Evolutionary conservation across 1,140 invertebrate species (phyloP).

Genomic region (Diorhabda elongata): DNA sequence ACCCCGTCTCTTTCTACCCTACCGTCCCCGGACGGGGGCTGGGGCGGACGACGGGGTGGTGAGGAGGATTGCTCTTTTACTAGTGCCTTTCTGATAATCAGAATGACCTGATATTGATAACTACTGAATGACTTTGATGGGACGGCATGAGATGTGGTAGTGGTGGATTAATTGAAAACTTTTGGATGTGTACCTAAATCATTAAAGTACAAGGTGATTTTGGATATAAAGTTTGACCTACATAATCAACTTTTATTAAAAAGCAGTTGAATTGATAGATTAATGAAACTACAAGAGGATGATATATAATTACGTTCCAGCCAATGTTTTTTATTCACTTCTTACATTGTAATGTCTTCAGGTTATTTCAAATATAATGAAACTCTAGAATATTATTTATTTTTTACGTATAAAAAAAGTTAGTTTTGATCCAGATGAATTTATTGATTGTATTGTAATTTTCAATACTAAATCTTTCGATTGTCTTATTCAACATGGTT

Average conservation of each 20-base stretch:
- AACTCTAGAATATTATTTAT: too few relatives aligned
- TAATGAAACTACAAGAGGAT: too few relatives aligned
- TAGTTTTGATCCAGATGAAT: too few relatives aligned
- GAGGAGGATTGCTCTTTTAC: slow-evolving; percentile 42
- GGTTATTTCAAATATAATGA: too few relatives aligned
- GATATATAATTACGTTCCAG: too few relatives aligned
- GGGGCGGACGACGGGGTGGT: slow-evolving; percentile 25
- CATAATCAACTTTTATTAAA: not conserved
- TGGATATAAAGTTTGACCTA: not conserved
- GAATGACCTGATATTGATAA: slow-evolving; percentile 37
- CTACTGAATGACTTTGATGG: slow-evolving; percentile 11
- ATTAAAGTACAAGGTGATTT: not conserved
- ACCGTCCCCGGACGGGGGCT: slow-evolving; percentile 22
- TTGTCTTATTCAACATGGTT: too few relatives aligned
- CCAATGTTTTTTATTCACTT: too few relatives aligned
- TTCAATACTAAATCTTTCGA: too few relatives aligned
- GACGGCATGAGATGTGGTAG: not conserved
- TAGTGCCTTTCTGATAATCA: slow-evolving; percentile 36
- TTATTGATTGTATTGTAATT: too few relatives aligned
- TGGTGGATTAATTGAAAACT: not conserved
- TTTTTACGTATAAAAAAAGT: too few relatives aligned
- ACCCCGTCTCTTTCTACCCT: slow-evolving; percentile 11
- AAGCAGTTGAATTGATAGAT: too few relatives aligned
- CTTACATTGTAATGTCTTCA: too few relatives aligned
- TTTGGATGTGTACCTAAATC: not conserved